phyloP scores from a whole-genome alignment of 2,888 invertebrate genomes.

The Panopea generosa region DNA sequence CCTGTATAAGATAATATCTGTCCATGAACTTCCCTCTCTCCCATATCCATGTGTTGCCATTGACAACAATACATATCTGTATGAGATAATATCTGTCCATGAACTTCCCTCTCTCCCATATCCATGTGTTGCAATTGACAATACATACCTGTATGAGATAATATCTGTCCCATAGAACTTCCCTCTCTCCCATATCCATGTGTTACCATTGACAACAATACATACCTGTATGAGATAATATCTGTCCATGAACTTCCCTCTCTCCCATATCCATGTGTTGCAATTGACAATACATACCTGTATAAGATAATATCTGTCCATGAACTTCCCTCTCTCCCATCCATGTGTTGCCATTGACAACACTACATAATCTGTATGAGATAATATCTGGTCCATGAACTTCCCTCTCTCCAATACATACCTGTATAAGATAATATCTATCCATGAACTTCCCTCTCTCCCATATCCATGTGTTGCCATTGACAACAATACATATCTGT shows the following conservation, averaged over 20 bases:
- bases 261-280: slow-evolving; percentile 85
- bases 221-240: slow-evolving; percentile 84
- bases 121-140: slow-evolving; percentile 83
- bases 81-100: slow-evolving; percentile 85
- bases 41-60: slow-evolving; percentile 1
- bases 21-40: slow-evolving; percentile 82
- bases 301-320: slow-evolving; percentile 85
- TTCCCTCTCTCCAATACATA: slow-evolving; percentile 85
- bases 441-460: slow-evolving; percentile 85
- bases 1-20: slow-evolving; percentile 85
- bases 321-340: slow-evolving; percentile 85
- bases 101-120: slow-evolving; percentile 85
- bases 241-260: slow-evolving; percentile 85
- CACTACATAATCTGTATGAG: slow-evolving; percentile 82
- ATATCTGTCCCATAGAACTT: too few species aligned
- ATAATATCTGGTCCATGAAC: slow-evolving; percentile 85
- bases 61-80: too few species aligned
- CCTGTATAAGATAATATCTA: slow-evolving; percentile 85
- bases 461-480: slow-evolving; percentile 84
- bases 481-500: too few species aligned
- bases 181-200: slow-evolving; percentile 3
- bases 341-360: slow-evolving; percentile 83
- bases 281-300: slow-evolving; percentile 82
- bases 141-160: too few species aligned
- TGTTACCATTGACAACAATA: too few species aligned